phyloP scores from a whole-genome alignment of 2,113 vertebrate genomes.

The Erpornis zantholeuca region DNA sequence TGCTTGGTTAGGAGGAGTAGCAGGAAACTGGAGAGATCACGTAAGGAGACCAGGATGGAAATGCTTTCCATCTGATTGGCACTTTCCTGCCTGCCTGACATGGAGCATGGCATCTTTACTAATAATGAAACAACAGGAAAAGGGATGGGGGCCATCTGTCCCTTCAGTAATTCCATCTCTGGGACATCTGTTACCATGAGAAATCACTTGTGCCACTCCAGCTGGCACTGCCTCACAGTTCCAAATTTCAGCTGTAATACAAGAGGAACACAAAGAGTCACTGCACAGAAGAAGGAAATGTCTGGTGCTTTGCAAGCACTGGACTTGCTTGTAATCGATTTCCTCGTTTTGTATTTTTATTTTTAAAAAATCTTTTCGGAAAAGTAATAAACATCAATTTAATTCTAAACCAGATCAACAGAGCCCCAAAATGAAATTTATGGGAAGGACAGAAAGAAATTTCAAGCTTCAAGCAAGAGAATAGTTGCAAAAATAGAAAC shows the following conservation, averaged over 20 bases:
- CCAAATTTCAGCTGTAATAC: background rate
- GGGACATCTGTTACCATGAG: conserved; percentile 45
- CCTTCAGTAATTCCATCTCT: background rate
- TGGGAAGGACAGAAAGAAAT: background rate
- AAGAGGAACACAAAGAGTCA: background rate
- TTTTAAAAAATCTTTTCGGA: background rate
- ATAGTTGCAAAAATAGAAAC: background rate
- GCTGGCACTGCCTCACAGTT: conserved; percentile 32
- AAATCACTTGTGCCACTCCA: conserved; percentile 44
- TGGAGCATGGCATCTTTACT: background rate
- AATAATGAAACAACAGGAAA: background rate
- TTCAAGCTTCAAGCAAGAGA: background rate
- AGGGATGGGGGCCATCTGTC: conserved; percentile 48
- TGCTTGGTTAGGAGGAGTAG: background rate
- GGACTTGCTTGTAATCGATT: background rate
- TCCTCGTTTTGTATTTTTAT: background rate
- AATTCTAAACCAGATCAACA: background rate
- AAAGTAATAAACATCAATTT: background rate
- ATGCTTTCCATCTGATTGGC: background rate
- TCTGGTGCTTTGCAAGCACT: background rate
- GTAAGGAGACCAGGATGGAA: conserved; percentile 1
- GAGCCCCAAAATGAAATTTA: background rate
- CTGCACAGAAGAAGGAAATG: background rate
- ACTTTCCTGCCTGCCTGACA: conserved; percentile 4
- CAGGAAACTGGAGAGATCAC: background rate